A percentile compares a stretch with the other conserved stretches of the same genome.
Evolutionary conservation across 2,113 vertebrate species (phyloP).

Genomic region (Rhizomys pruinosus): DNA sequence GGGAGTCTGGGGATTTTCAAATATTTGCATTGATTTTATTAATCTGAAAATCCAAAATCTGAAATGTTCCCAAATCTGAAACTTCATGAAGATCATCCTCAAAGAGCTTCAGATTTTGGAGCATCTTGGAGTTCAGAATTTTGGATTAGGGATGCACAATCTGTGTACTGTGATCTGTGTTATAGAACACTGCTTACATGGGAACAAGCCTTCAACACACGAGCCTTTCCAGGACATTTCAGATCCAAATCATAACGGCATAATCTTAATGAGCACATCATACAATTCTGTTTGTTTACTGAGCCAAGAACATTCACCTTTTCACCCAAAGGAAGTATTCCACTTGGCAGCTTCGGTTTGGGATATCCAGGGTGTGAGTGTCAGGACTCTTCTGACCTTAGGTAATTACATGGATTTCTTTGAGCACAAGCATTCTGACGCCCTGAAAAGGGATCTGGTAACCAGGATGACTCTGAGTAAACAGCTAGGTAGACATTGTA

Average conservation of each 20-base stretch:
- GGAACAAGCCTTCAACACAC: no score
- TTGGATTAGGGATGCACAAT: no score
- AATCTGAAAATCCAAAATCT: no score
- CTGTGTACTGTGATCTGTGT: no score
- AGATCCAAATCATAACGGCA: not conserved
- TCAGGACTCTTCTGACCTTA: not conserved
- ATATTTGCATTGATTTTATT: no score
- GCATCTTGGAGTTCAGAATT: no score
- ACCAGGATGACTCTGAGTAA: not conserved
- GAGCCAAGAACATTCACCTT: not conserved
- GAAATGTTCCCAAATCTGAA: no score
- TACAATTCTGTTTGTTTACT: not conserved
- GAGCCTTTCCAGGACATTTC: not conserved
- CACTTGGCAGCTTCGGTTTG: not conserved
- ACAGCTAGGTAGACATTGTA: not conserved
- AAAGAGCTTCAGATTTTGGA: no score
- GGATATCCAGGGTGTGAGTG: no score
- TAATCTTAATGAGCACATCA: not conserved
- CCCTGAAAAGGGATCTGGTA: not conserved
- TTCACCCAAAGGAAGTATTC: not conserved
- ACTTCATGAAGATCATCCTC: no score
- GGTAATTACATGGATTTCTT: not conserved
- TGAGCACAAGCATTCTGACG: not conserved
- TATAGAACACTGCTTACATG: not conserved
- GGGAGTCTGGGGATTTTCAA: no score